Conservation (phyloP, 2,797 vertebrate genomes). For the Melopsittacus undulatus region DNA sequence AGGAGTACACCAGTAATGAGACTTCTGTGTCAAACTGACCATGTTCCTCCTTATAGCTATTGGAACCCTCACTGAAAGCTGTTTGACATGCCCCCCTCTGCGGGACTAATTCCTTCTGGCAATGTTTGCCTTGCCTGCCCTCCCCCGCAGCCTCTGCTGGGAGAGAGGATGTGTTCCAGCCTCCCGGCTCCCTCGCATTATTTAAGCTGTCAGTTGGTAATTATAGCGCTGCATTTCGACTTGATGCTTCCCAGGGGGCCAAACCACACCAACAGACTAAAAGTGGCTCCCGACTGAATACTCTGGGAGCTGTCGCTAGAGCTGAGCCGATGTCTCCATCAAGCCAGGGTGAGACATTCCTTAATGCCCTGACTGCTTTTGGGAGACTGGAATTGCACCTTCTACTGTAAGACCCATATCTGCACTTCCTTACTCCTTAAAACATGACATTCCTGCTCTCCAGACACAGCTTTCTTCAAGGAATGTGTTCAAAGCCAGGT, state of each 20-base stretch:
- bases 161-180: neutral
- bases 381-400: neutral
- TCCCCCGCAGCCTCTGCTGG: neutral
- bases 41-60: neutral
- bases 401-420: neutral
- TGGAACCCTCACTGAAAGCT: accelerated
- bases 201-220: constrained; percentile 36
- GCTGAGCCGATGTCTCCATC: neutral
- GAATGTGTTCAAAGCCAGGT: neutral
- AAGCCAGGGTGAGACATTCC: neutral
- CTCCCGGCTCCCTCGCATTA: neutral
- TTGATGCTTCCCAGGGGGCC: constrained; percentile 4
- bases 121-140: neutral
- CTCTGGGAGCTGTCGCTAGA: neutral
- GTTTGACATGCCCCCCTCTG: neutral
- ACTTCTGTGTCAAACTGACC: neutral
- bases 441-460: accelerated
- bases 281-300: neutral
- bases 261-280: neutral
- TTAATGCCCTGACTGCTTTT: neutral
- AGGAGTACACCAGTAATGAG: neutral
- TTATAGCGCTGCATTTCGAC: constrained; percentile 7
- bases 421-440: neutral
- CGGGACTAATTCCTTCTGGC: neutral
- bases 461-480: neutral